Base-by-base conservation (phyloP, 2,113 vertebrate species). In the Pholis gunnellus region DNA sequence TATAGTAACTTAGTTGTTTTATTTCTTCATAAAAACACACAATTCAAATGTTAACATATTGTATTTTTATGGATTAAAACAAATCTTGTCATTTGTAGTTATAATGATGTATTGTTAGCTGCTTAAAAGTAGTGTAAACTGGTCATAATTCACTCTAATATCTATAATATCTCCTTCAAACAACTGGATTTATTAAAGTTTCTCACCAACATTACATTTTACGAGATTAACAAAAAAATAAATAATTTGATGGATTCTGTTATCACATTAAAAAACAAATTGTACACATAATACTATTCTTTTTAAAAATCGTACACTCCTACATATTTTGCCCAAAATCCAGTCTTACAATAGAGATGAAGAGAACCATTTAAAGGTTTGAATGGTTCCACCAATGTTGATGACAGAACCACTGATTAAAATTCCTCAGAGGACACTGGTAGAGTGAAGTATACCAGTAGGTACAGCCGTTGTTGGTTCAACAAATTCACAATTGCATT, bases 401-500 rank as follows among this genome's bases (percentile, higher is more conserved):
- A 71, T 72, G 46, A 72, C n/a, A 3, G 17, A 13, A 56, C n/a
- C n/a, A 17, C 4, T 52, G 34, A 56, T 8, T 52, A 8, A 20
- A 17, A 42, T 17, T 25, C 42, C 29, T 60, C 31, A 36, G 20
- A 17, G 4, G 20, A 34, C 7, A 44, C 6, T 48, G 40, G 42
- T 31, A 22, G 10, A 56, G 20, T 31, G 38, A 36, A 50, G 17
- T 4, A 48, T 20, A 63, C 5, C 1, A 38, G 18, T 22, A 8
- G 7, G 44, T 6, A 36, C 27, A 63, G 2, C 65, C 46, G n/a
- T 27, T 67, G 15, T 25, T 60, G 22, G 22, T 66, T 75, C 3
- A 61, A 67, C 6, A 75, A 48, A 76, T 54, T 81, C 59, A 66
- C 42, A 70, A 72, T 10, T 79, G n/a, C 54, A 50, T 81, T 68